phyloP scores from a whole-genome alignment of 1,140 invertebrate genomes.

The Phocides pigmalion region DNA sequence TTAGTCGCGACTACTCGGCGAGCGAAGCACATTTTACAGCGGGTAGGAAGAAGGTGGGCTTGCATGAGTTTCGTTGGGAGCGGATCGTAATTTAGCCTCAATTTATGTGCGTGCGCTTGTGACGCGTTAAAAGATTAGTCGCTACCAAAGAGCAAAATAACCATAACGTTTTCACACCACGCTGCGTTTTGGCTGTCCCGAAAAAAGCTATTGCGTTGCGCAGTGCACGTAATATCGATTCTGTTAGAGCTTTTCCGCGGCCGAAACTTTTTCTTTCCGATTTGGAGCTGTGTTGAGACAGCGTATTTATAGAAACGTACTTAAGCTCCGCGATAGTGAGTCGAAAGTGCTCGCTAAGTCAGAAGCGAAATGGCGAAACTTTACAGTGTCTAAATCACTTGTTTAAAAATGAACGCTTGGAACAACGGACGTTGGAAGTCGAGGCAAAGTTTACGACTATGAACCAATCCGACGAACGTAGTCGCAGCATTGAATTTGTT shows the following conservation, averaged over 20 bases:
- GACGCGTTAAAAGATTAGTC: slow-evolving; percentile 77
- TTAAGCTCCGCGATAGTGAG: slow-evolving; percentile 47
- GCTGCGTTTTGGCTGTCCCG: slow-evolving; percentile 32
- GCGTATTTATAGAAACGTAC: slow-evolving; percentile 47
- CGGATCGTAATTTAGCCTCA: slow-evolving; percentile 64
- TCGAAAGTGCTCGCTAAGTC: slow-evolving; percentile 48
- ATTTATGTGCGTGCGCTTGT: slow-evolving; percentile 80
- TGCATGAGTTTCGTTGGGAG: slow-evolving; percentile 58
- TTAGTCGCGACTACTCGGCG: slow-evolving; percentile 47
- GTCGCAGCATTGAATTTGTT: slow-evolving; percentile 60
- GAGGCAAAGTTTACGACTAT: slow-evolving; percentile 60
- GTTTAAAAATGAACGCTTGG: slow-evolving; percentile 65
- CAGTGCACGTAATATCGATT: slow-evolving; percentile 41
- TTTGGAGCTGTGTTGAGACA: slow-evolving; percentile 37
- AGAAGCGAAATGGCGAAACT: slow-evolving; percentile 54
- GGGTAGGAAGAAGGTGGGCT: slow-evolving; percentile 57
- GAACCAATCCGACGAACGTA: slow-evolving; percentile 49
- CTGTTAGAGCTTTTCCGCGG: slow-evolving; percentile 29
- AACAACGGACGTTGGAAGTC: slow-evolving; percentile 56
- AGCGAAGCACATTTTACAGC: slow-evolving; percentile 62
- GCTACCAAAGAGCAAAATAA: slow-evolving; percentile 47
- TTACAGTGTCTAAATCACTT: slow-evolving; percentile 61
- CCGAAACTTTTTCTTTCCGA: slow-evolving; percentile 46
- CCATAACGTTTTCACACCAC: slow-evolving; percentile 33
- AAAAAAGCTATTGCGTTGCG: slow-evolving; percentile 41